Evolutionary conservation across 1,140 invertebrate genomes (phyloP), one percentile per base, ranked within the genome.

Genomic region (Bombus polaris): DNA sequence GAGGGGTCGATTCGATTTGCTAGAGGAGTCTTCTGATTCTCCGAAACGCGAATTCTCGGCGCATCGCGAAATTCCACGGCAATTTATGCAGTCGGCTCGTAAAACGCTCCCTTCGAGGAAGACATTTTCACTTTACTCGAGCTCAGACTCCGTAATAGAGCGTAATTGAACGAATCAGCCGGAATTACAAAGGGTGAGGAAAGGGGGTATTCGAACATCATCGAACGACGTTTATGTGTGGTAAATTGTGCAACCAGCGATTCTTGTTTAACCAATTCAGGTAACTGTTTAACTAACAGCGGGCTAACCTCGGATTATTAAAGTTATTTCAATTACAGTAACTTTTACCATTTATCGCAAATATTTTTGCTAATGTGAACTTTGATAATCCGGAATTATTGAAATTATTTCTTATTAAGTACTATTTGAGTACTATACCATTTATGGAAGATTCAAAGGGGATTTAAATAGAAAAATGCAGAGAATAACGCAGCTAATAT

Each of bases 111-210:
- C 25, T 18, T 28, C 44, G 42, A 35, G 35, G 28, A 75, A 83
- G 62, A 76, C 72, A 62, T 66, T 72, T 81, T 73, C 68, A 85
- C 65, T 84, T 71, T 72, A 47, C 57, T 59, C 44, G 47, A 13
- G 12, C 44, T 35, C 53, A 53, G 62, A 39, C 75, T 57, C 47
- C 32, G 76, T 35, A 59, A 80, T 80, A 42, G 39, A 25, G 25
- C 22, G 57, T 70, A 84, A 83, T 75, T 79, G 70, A 70, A 85
- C 57, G 73, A 84, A 76, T 87, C 72, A 79, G 65, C 18, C 53
- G 70, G 53, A 73, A 78, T 83, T 84, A 66, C 57, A 47, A 72
- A 35, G 47, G 79, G 79, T 12, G 47, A 22, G 22, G n/a, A 9
- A 35, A 28, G 35, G 22, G 1, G 32, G 12, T 6, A 32, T 25